phyloP scores from a whole-genome alignment of 2,113 vertebrate genomes.

The Corapipo altera region DNA sequence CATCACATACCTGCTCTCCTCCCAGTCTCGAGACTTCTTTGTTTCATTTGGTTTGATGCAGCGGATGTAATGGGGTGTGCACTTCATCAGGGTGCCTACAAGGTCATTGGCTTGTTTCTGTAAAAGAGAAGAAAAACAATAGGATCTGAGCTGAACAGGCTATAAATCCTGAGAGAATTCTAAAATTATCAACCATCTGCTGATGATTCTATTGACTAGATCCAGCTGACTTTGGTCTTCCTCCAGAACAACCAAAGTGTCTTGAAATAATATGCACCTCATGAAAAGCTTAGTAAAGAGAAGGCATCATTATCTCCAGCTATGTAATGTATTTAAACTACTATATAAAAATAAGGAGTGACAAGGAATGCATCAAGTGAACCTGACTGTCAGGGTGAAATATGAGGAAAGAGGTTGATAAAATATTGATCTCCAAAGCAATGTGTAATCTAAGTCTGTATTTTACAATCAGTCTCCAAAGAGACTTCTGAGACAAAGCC shows the following conservation, averaged over 20 bases:
- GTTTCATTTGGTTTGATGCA: constrained; percentile 99
- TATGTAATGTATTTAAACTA: neutral
- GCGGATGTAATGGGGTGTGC: constrained; percentile 97
- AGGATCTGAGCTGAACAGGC: neutral
- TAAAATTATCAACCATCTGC: neutral
- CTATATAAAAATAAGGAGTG: neutral
- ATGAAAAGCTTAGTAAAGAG: neutral
- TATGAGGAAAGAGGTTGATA: neutral
- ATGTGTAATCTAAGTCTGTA: neutral
- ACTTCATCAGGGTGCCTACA: constrained; percentile 96
- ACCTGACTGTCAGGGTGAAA: neutral
- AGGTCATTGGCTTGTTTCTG: constrained; percentile 99
- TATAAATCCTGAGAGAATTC: neutral
- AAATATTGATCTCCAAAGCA: neutral
- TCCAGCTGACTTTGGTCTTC: neutral
- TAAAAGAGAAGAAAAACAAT: neutral
- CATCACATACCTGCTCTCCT: constrained; percentile 87
- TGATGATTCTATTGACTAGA: neutral
- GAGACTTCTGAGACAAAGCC: neutral
- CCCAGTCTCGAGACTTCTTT: constrained; percentile 96
- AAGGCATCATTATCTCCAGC: neutral
- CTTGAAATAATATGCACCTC: neutral
- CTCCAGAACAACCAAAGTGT: neutral
- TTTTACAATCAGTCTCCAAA: neutral
- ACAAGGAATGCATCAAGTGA: neutral